A percentile compares a stretch with the other conserved stretches of the same genome.
These are phyloP conservation scores for Heterodera carotae DNA, from an alignment of 1,140 invertebrate genomes.

Conservation along the genomic window DNA sequence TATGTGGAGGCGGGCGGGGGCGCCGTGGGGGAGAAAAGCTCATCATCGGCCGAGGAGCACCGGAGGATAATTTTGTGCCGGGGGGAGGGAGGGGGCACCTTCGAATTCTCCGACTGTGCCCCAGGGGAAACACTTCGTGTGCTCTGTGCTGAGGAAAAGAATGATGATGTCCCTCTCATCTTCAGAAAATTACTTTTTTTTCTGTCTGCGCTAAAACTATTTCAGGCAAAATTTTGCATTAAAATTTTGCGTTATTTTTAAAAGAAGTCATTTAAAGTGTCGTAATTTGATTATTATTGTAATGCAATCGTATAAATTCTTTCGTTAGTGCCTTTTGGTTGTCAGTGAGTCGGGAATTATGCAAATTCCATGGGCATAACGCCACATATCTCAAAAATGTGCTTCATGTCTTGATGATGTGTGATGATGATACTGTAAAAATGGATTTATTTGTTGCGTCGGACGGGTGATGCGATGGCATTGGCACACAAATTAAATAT, in stretches of 20 bases:
- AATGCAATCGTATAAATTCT: too few relatives aligned
- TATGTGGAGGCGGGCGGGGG: neutral
- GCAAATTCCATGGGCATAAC: neutral
- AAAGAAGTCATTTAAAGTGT: too few relatives aligned
- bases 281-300: too few relatives aligned
- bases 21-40: neutral
- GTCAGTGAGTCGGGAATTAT: neutral
- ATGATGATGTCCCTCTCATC: neutral
- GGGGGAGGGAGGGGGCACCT: neutral
- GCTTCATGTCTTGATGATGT: too few relatives aligned
- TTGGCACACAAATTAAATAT: neutral
- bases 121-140: neutral
- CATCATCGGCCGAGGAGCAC: neutral
- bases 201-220: neutral
- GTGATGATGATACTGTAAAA: neutral
- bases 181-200: neutral
- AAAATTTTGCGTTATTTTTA: neutral
- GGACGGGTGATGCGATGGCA: neutral
- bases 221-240: neutral
- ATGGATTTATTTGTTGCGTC: neutral
- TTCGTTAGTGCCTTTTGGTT: too few relatives aligned
- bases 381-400: neutral
- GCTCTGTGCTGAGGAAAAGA: neutral
- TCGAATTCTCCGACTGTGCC: neutral
- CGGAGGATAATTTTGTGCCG: neutral